Conservation (phyloP, 2,113 vertebrate genomes). For the Acrocephalus arundinaceus region DNA sequence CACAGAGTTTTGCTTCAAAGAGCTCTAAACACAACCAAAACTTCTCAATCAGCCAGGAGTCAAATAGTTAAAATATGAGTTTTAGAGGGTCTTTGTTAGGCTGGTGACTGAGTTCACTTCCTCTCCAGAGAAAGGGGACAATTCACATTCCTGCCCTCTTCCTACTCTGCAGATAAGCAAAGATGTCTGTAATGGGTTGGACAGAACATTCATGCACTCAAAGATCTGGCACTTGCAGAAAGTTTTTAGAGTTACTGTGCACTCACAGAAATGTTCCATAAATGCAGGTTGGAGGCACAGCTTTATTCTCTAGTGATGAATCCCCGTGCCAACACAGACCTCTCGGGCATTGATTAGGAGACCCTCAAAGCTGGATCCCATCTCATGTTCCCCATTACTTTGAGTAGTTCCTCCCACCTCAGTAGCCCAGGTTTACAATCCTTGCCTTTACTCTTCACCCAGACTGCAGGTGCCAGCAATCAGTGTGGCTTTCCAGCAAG, state of each 20-base stretch:
- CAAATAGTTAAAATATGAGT: background rate
- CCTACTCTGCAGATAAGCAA: slow-evolving; percentile 44
- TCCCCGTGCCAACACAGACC: rapidly evolving
- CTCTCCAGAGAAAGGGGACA: slow-evolving; percentile 28
- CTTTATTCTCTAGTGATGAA: background rate
- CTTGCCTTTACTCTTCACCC: background rate
- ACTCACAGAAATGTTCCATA: background rate
- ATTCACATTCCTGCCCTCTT: slow-evolving; percentile 48
- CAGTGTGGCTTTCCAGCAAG: background rate
- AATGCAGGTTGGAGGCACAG: background rate
- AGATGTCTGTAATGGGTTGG: background rate
- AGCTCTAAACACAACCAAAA: background rate
- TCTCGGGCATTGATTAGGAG: background rate
- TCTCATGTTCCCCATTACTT: background rate
- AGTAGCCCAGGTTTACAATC: background rate
- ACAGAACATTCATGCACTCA: background rate
- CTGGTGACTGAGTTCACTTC: slow-evolving; percentile 39
- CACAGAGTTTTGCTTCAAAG: background rate
- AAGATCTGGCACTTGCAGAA: background rate
- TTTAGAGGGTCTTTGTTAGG: slow-evolving; percentile 41
- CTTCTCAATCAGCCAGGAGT: background rate
- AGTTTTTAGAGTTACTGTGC: background rate
- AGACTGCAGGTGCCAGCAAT: background rate
- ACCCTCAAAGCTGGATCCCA: background rate
- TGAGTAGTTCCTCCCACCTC: background rate